These are phyloP conservation scores for Lanius collurio DNA, from an alignment of 2,113 vertebrate genomes.

Conservation along the genomic window DNA sequence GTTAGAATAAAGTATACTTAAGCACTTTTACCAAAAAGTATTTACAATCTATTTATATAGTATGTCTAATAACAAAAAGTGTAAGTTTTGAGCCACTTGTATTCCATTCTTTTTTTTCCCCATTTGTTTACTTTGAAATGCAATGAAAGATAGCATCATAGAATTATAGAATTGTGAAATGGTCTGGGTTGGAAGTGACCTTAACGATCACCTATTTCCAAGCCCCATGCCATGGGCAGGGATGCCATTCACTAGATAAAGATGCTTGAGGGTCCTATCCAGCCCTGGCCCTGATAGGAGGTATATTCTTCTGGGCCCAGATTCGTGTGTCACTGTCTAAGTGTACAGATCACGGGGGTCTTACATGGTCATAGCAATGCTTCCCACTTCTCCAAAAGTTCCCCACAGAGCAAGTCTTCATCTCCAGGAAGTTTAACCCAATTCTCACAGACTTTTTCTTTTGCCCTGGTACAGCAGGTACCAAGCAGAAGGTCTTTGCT, in stretches of 20 bases:
- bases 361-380: not conserved
- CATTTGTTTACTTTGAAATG: slow-evolving; percentile 10
- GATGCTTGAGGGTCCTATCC: not conserved
- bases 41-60: slow-evolving; percentile 58
- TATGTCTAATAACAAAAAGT: slow-evolving; percentile 40
- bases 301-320: not conserved
- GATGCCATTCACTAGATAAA: not conserved
- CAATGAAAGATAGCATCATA: not conserved
- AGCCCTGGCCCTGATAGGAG: not conserved
- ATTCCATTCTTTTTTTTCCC: not conserved
- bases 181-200: not conserved
- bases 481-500: slow-evolving; percentile 5
- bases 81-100: slow-evolving; percentile 25
- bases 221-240: not conserved
- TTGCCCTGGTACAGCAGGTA: not conserved
- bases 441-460: not conserved
- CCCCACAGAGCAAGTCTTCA: not conserved
- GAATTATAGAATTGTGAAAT: not conserved
- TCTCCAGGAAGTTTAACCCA: slow-evolving; percentile 15
- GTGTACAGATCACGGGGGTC: not conserved
- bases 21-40: slow-evolving; percentile 70
- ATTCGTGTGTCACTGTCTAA: not conserved
- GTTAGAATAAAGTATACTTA: slow-evolving; percentile 65
- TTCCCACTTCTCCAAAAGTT: not conserved
- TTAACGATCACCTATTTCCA: not conserved